phyloP scores from a whole-genome alignment of 2,113 vertebrate genomes.

The Podocnemis expansa region DNA sequence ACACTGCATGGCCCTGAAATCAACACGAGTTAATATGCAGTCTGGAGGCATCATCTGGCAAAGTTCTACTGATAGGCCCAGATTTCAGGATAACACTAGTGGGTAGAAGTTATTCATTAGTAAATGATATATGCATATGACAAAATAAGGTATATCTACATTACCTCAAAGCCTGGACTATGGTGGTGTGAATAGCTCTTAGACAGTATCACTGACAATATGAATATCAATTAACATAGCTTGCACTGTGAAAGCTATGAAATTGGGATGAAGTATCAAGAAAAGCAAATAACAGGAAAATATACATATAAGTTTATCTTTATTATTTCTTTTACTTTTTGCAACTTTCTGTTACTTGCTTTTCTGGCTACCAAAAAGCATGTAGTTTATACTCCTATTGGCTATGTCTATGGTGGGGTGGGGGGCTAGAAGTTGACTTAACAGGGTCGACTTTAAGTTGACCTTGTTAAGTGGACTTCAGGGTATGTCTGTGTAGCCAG shows the following conservation, averaged over 20 bases:
- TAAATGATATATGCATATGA: neutral
- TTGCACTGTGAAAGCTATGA: neutral
- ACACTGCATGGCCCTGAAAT: neutral
- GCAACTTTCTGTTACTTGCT: neutral
- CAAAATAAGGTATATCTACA: neutral
- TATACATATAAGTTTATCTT: neutral
- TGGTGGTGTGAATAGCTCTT: neutral
- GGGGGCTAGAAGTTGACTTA: too few relatives aligned
- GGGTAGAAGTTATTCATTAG: neutral
- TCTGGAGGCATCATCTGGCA: neutral
- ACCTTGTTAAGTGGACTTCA: too few relatives aligned
- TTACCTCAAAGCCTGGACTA: neutral
- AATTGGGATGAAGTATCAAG: neutral
- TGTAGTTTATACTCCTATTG: neutral
- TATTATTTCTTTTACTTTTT: neutral
- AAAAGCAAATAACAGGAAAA: neutral
- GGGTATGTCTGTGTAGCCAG: too few relatives aligned
- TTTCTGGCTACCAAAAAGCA: neutral
- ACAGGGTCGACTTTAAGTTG: too few relatives aligned
- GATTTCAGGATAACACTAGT: neutral
- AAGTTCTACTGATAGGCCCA: neutral
- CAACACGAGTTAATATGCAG: neutral
- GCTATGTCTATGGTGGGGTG: too few relatives aligned
- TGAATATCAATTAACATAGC: neutral
- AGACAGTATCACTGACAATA: too few relatives aligned